These are phyloP conservation scores for Scelioninae gen. 2 DNA, from an alignment of 2,888 invertebrate species.

Conservation along the genomic window DNA sequence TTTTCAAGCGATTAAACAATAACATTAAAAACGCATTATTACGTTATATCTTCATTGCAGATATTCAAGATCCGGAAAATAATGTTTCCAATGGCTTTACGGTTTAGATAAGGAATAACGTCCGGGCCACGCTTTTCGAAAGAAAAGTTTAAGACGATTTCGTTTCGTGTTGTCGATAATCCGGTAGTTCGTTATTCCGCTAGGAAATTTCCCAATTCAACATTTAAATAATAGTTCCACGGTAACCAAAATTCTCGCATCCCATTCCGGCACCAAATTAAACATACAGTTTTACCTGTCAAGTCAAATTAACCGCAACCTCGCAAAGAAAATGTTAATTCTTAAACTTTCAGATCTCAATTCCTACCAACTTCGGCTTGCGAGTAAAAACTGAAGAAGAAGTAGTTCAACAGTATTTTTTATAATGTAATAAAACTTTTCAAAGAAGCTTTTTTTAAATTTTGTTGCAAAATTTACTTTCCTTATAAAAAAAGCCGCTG, in stretches of 20 bases:
- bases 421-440: too few relatives aligned
- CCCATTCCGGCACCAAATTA: conserved; percentile 12
- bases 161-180: conserved; percentile 45
- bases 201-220: conserved; percentile 41
- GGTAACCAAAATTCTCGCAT: conserved; percentile 10
- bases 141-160: conserved; percentile 47
- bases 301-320: conserved; percentile 2
- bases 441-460: too few relatives aligned
- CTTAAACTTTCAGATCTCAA: conserved; percentile 23
- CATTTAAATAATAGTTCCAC: conserved; percentile 28
- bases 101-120: conserved; percentile 41
- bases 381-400: too few relatives aligned
- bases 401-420: too few relatives aligned
- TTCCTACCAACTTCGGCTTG: too few relatives aligned
- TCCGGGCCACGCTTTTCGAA: conserved; percentile 25
- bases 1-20: background rate
- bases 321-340: conserved; percentile 39
- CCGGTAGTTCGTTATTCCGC: conserved; percentile 38
- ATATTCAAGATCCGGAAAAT: conserved; percentile 29
- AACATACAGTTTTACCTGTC: conserved; percentile 5
- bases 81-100: conserved; percentile 45
- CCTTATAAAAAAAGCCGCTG: too few relatives aligned
- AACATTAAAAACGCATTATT: too few relatives aligned
- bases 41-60: conserved; percentile 9
- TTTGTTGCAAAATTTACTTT: too few relatives aligned